Conservation (phyloP, 2,797 vertebrate species). For the Vireo griseus region DNA sequence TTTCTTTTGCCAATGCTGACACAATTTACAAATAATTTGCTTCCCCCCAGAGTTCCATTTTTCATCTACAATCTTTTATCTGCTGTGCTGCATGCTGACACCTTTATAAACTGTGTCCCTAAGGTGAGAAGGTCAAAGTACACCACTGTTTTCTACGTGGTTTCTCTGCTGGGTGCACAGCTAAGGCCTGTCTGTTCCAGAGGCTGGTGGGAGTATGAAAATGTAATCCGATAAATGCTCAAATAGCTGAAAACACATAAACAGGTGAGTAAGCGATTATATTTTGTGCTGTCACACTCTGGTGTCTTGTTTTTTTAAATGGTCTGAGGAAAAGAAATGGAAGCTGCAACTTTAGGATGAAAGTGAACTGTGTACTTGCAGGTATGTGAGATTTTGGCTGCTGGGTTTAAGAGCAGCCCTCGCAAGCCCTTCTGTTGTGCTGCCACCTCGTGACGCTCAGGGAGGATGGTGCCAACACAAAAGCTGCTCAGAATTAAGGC, state of each 20-base stretch:
- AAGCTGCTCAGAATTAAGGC: neutral
- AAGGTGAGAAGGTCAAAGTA: neutral
- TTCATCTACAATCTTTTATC: neutral
- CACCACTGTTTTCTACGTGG: neutral
- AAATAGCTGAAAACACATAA: neutral
- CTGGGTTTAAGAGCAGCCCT: neutral
- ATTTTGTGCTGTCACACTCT: neutral
- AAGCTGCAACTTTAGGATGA: neutral
- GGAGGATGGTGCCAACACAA: neutral
- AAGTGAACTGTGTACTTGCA: fast-evolving
- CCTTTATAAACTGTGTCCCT: neutral
- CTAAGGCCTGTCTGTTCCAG: neutral
- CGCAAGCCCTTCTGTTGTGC: neutral
- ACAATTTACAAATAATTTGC: neutral
- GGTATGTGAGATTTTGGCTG: neutral
- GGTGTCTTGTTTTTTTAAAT: neutral
- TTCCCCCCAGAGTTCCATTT: neutral
- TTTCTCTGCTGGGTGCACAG: neutral
- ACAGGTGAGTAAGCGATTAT: neutral
- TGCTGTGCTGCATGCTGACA: neutral
- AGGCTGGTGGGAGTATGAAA: neutral
- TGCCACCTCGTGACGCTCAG: constrained; percentile 9
- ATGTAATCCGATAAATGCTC: neutral
- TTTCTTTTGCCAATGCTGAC: neutral
- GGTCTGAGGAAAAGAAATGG: neutral